phyloP scores from a whole-genome alignment of 2,888 invertebrate genomes.

The Andricus curvator region DNA sequence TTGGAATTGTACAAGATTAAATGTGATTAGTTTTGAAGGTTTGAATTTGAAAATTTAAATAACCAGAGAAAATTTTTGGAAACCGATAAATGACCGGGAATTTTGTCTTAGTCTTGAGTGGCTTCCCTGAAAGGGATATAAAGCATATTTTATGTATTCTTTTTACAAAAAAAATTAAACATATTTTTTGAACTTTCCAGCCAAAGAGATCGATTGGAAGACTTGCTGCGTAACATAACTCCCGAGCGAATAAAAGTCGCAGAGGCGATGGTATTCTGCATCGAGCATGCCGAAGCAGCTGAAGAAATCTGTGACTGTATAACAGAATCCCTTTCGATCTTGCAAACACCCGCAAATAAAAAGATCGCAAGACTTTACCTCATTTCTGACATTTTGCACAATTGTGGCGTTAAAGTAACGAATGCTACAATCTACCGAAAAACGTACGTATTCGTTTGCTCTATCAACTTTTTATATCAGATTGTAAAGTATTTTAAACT shows the following conservation, averaged over 20 bases:
- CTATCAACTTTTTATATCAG: constrained; percentile 3
- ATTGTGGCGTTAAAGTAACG: constrained; percentile 96
- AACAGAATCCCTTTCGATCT: constrained; percentile 89
- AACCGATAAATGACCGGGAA: background rate
- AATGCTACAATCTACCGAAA: constrained; percentile 96
- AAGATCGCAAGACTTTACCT: constrained; percentile 96
- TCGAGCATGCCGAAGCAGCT: constrained; percentile 98
- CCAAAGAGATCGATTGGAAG: constrained; percentile 95
- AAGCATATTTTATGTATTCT: too few relatives aligned
- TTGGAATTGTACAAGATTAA: too few relatives aligned
- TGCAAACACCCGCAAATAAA: constrained; percentile 88
- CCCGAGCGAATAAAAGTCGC: constrained; percentile 91
- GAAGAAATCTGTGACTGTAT: constrained; percentile 97
- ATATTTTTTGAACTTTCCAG: constrained; percentile 79
- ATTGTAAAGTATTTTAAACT: constrained; percentile 41
- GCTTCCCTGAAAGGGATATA: too few relatives aligned
- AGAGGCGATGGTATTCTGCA: constrained; percentile 99
- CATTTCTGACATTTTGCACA: constrained; percentile 97
- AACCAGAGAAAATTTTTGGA: background rate
- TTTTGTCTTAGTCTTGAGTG: background rate
- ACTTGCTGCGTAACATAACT: constrained; percentile 91
- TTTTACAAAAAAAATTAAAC: background rate
- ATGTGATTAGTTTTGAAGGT: too few relatives aligned
- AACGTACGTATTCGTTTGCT: constrained; percentile 82
- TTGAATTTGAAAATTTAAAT: background rate